phyloP scores from a whole-genome alignment of 2,888 invertebrate species.

The Ethmia dodecea region DNA sequence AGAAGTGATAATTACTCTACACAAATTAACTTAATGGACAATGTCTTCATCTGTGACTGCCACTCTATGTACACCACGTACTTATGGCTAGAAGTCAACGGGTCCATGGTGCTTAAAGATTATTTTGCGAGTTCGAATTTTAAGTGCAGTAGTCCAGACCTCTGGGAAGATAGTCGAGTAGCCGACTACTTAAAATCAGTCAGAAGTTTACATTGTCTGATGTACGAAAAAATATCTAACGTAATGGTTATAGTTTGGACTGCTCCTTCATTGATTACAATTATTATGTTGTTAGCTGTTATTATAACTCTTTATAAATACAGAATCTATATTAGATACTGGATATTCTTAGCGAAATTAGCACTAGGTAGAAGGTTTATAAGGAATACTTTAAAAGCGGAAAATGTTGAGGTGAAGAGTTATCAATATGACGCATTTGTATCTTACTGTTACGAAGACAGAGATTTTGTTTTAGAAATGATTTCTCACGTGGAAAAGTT shows the following conservation, averaged over 20 bases:
- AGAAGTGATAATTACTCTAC: slow-evolving; percentile 34
- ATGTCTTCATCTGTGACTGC: slow-evolving; percentile 77
- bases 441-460: slow-evolving; percentile 79
- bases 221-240: slow-evolving; percentile 56
- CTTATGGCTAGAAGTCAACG: slow-evolving; percentile 58
- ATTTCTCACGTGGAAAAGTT: slow-evolving; percentile 78
- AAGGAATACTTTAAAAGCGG: slow-evolving; percentile 31
- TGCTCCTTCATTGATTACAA: slow-evolving; percentile 50
- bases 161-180: slow-evolving; percentile 61
- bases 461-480: slow-evolving; percentile 79
- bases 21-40: slow-evolving; percentile 65
- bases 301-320: slow-evolving; percentile 49
- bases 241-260: slow-evolving; percentile 61
- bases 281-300: slow-evolving; percentile 42
- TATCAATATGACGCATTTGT: slow-evolving; percentile 79
- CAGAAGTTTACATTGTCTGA: slow-evolving; percentile 50
- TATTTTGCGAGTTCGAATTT: slow-evolving; percentile 53
- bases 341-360: slow-evolving; percentile 74
- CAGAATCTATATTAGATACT: slow-evolving; percentile 71
- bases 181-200: slow-evolving; percentile 58
- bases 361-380: slow-evolving; percentile 62
- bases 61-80: slow-evolving; percentile 57
- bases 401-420: slow-evolving; percentile 29
- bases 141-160: slow-evolving; percentile 60
- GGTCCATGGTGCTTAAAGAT: slow-evolving; percentile 39